These are phyloP conservation scores for Calephelis perditalis DNA, from an alignment of 2,888 invertebrate species.

Conservation along the genomic window DNA sequence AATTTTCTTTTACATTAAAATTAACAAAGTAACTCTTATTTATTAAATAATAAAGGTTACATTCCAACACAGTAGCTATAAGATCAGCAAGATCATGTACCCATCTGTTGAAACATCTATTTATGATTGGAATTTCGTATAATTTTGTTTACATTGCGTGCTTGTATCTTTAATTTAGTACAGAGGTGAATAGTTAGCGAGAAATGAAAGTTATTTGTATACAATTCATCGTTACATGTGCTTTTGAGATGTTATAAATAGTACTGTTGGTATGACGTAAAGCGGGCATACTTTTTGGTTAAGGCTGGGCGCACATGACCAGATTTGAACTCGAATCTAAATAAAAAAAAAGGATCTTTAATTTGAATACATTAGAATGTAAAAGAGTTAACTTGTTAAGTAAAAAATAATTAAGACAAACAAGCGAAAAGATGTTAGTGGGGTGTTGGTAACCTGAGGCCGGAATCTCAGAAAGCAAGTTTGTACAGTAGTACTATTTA, in stretches of 20 bases:
- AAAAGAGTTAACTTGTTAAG: too few relatives aligned
- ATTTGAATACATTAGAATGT: too few relatives aligned
- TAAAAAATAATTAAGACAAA: too few relatives aligned
- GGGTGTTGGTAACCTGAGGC: too few relatives aligned
- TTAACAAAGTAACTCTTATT: not conserved
- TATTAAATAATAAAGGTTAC: not conserved
- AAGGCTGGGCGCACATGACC: conserved; percentile 8
- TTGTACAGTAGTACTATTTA: too few relatives aligned
- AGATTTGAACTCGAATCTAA: not conserved
- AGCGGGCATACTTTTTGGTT: conserved; percentile 11
- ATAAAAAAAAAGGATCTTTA: not conserved
- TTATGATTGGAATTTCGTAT: conserved; percentile 3
- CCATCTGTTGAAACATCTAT: conserved; percentile 5
- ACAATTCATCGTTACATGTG: not conserved
- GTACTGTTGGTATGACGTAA: conserved; percentile 16
- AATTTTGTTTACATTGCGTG: conserved; percentile 12
- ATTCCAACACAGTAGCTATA: not conserved
- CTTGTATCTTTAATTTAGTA: not conserved
- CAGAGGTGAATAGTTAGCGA: conserved; percentile 7
- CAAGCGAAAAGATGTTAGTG: too few relatives aligned
- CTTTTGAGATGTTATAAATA: conserved; percentile 15
- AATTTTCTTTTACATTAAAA: not conserved
- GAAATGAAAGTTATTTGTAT: conserved; percentile 5
- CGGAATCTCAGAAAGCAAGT: too few relatives aligned
- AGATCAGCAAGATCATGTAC: not conserved